Base-by-base conservation (phyloP, 2,797 vertebrate genomes). In the Kryptopterus vitreolus region DNA sequence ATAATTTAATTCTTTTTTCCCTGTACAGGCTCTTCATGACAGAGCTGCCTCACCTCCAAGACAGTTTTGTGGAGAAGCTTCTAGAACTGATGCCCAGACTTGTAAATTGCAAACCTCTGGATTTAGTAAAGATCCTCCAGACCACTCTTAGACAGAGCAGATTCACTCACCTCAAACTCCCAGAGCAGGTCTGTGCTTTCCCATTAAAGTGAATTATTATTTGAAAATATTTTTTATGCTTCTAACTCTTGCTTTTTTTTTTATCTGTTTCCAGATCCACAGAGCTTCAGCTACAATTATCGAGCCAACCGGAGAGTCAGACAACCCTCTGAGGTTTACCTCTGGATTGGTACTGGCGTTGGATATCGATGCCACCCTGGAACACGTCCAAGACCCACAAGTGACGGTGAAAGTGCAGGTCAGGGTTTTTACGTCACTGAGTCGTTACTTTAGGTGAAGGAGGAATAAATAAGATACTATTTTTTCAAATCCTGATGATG, bases 121-220 rank as follows among this genome's bases (percentile, higher is more conserved):
- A 99, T 90, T 92, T 97, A 81, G 95, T 98, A 58, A 98, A 96
- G 90, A 97, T 98, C 85, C 95, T 99, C 5, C 97, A 97, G 88
- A 95, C 95, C 3, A 96, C 95, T 0, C 90, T 99, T 62, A 91
- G 96, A 13, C 96, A 98, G 88, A 97, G 96, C 73, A 90, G 93
- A 82, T 95, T 98, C 86, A 93, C 97, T 74, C 95, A 95, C 79
- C 95, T 99, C 53, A 91, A 92, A 3, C 94, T 98, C 2, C 97
- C 97, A 1, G 93, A 96, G 63, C 94, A 96, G 95, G 97, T 98
- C 76, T 29, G 52, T 33, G 35, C 15, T 62, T 33, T 16, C 35
- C 57, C 18, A 22, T 53, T 35, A 55, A 59, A 31, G 43, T 7
- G 38, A 52, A 15, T 46, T 26, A 46, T 20, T 11, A 46, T n/a